Evolutionary conservation across 1,140 invertebrate species (phyloP).

Genomic region (Ceratoteleas bidentatus): DNA sequence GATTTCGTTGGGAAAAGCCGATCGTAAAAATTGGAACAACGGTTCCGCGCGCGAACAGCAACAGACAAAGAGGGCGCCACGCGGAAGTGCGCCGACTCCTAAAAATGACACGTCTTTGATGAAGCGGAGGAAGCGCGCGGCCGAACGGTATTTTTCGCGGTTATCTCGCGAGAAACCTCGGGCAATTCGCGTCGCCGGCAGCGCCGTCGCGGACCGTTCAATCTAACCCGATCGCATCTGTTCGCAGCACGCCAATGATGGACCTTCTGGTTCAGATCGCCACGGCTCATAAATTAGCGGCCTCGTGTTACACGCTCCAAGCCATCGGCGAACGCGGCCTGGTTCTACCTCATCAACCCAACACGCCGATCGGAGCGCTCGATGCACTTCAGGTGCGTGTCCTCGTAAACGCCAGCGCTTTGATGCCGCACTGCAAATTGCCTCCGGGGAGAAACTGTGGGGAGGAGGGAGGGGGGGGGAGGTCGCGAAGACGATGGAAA

Average conservation of each 20-base stretch:
- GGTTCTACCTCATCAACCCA: constrained; percentile 87
- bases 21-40: too few species aligned
- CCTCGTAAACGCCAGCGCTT: constrained; percentile 28
- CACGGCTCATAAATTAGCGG: constrained; percentile 87
- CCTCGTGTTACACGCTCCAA: constrained; percentile 87
- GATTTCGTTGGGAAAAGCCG: too few species aligned
- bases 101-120: too few species aligned
- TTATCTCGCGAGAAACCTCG: constrained; percentile 17
- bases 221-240: constrained; percentile 68
- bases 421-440: constrained; percentile 18
- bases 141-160: constrained; percentile 19
- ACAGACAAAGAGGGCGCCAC: too few species aligned
- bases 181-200: constrained; percentile 33
- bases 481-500: too few species aligned
- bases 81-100: too few species aligned
- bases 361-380: constrained; percentile 88
- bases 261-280: constrained; percentile 90
- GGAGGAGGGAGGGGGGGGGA: too few species aligned
- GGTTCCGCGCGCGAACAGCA: too few species aligned
- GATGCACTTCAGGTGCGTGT: constrained; percentile 82
- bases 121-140: too few species aligned
- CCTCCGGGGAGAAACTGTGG: too few species aligned
- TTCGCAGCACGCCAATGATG: constrained; percentile 90
- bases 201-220: constrained; percentile 43
- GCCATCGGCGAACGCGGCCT: constrained; percentile 84